Percentiles rank a stretch among this genome's conserved stretches.
phyloP scores from a whole-genome alignment of 2,888 invertebrate species.

The Phortica magna region DNA sequence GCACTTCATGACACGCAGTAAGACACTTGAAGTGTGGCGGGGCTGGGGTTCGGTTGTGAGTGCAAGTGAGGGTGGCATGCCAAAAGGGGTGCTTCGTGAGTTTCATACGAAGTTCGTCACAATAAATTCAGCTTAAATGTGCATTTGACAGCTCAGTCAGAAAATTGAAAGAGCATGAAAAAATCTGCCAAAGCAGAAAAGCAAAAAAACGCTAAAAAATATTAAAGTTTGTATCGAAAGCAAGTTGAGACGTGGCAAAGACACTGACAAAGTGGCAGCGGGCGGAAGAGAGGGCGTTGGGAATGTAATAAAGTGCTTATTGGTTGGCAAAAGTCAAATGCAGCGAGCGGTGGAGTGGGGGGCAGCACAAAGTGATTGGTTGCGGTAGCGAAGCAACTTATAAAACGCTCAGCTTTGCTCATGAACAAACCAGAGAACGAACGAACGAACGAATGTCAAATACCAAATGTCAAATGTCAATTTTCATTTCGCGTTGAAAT shows the following conservation, averaged over 20 bases:
- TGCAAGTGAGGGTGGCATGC: not conserved
- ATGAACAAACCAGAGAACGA: not conserved
- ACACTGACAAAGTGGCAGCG: not conserved
- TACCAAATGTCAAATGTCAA: constrained; percentile 58
- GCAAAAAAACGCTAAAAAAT: not conserved
- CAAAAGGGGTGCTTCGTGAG: too few species aligned
- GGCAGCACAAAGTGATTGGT: too few species aligned
- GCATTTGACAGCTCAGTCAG: constrained; percentile 32
- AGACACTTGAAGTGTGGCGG: not conserved
- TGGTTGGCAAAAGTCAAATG: constrained; percentile 4
- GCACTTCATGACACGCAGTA: constrained; percentile 9
- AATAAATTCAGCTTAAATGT: constrained; percentile 36
- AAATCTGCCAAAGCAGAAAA: not conserved
- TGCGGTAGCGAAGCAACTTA: not conserved
- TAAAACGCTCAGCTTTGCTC: constrained; percentile 1
- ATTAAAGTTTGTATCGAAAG: constrained; percentile 2
- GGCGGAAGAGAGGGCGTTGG: not conserved
- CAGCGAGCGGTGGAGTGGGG: not conserved
- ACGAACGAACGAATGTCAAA: constrained; percentile 41
- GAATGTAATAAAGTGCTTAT: not conserved
- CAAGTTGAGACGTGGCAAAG: not conserved
- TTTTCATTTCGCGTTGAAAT: constrained; percentile 46
- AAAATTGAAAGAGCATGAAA: not conserved
- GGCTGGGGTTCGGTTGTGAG: not conserved
- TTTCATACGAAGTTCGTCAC: constrained; percentile 35